Evolutionary conservation across 1,140 invertebrate genomes (phyloP), one percentile per base, ranked within the genome.

Genomic region (Zaprionus tsacasi): DNA sequence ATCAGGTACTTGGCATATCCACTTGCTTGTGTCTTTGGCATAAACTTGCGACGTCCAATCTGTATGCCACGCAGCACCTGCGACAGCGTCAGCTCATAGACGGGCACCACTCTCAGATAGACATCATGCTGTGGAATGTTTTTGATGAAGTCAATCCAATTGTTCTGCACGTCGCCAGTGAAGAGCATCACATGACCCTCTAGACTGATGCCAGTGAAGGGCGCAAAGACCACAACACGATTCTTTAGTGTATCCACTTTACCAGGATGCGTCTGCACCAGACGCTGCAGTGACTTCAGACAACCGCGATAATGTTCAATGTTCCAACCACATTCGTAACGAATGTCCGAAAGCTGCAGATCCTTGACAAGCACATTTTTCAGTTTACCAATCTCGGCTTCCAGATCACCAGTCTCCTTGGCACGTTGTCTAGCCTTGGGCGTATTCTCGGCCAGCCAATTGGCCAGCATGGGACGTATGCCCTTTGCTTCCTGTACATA

Each of bases 91-190:
- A 95, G 96, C 88, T 98, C 97, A 93, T 97, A 97, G 54, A 94
- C 94, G 17, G 97, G 97, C 77, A 98, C 96, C 83, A 95, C 94
- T 52, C 94, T 91, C 54, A 98, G 93, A 35, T 96, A 94, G 68
- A 93, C 93, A 91, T 98, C 96, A 85, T 97, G 95, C 77, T 95
- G 95, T 45, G 93, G 94, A 36, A 98, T 95, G 93, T 97, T 97
- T 92, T 96, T 97, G 58, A 98, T 96, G 57, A 97, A 93, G 93
- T 98, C 97, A 54, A 98, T 93, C 97, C 97, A 98, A 93, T 97
- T 97, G 85, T 97, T 95, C 63, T 97, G 93, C 27, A 98, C 97
- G 95, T 98, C 97, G 12, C 97, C 97, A 73, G 96, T 98, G 92
- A 96, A 97, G 0, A 99, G 94, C 93, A 96, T 96, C 17, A 99